Evolutionary conservation across 2,113 vertebrate species (phyloP), one percentile per base, ranked within the genome.

Genomic region (Meles meles): DNA sequence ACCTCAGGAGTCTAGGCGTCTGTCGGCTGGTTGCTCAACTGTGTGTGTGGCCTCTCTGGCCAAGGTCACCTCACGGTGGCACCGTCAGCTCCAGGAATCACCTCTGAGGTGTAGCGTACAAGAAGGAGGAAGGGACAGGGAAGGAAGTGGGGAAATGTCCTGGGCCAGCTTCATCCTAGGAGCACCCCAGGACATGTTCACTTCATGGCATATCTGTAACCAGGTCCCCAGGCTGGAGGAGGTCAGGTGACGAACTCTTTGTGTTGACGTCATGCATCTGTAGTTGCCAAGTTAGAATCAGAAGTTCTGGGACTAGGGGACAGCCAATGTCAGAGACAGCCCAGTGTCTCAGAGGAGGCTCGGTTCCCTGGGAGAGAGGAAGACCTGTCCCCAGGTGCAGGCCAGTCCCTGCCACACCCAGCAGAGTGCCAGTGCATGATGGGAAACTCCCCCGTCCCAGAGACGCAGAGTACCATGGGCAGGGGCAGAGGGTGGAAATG

Each of bases 151-250:
- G 71, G 5, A 1, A 25, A 72, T 42, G 21, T 25, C 21, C 10
- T 1, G n/a, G 21, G 71, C 37, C 71, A 72, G 11, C 71, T 25
- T 72, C 11, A 6, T 42, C 71, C 37, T 13, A 3, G 37, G 37
- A 42, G 37, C 2, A 1, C 11, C 37, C 3, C 11, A 6, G 25
- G 37, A 72, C 1, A 11, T 11, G 6, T 72, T 37, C 11, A 2
- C 71, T 1, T 42, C n/a, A 1, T 25, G 10, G 5, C 21, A 11
- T 39, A 6, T 72, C 37, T 42, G 21, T 39, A 1, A 13, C 71
- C 37, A 23, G 71, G n/a, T 37, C n/a, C n/a, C 18, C 18, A 1
- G n/a, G 67, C 67, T 71, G n/a, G 67, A 11, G 67, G n/a, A 9
- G 18, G n/a, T 21, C 37, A n/a, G 1, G 9, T 37, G n/a, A 71